A percentile compares a stretch with the other conserved stretches of the same genome.
Conservation (phyloP, 2,113 vertebrate genomes). For the Rhabdomys dilectus region DNA sequence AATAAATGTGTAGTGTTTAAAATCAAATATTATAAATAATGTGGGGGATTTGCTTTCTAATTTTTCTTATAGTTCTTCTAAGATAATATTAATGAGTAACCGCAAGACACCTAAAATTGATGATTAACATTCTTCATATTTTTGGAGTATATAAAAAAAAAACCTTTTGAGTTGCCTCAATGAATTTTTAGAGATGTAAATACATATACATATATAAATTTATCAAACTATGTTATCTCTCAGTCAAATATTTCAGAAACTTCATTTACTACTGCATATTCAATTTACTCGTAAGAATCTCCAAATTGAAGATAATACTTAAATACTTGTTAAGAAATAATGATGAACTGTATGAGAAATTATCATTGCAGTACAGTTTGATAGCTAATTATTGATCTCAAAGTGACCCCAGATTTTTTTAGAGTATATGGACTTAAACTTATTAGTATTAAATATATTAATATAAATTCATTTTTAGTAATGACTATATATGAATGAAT, state of each 20-base stretch:
- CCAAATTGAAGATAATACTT: not conserved
- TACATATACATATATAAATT: not conserved
- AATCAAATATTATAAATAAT: constrained; percentile 71
- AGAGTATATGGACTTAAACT: not conserved
- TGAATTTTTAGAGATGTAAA: not conserved
- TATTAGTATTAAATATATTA: not conserved
- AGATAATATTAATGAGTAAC: constrained; percentile 43
- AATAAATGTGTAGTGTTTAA: constrained; percentile 70
- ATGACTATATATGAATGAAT: not conserved
- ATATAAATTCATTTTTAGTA: not conserved
- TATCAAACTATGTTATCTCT: not conserved
- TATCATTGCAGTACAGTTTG: not conserved
- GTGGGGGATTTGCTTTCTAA: constrained; percentile 49
- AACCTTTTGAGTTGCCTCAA: not conserved
- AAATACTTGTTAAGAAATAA: not conserved
- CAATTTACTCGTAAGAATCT: not conserved
- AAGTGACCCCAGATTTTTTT: not conserved
- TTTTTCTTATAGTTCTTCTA: constrained; percentile 57
- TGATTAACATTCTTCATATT: not conserved
- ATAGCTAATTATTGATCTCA: not conserved
- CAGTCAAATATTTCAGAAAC: not conserved
- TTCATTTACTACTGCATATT: not conserved
- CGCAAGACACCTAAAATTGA: not conserved
- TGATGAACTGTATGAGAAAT: not conserved
- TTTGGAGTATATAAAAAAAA: not conserved